Percentiles rank a stretch among this genome's conserved stretches.
phyloP scores from a whole-genome alignment of 2,797 vertebrate genomes.

The Muraenolepis orangiensis region DNA sequence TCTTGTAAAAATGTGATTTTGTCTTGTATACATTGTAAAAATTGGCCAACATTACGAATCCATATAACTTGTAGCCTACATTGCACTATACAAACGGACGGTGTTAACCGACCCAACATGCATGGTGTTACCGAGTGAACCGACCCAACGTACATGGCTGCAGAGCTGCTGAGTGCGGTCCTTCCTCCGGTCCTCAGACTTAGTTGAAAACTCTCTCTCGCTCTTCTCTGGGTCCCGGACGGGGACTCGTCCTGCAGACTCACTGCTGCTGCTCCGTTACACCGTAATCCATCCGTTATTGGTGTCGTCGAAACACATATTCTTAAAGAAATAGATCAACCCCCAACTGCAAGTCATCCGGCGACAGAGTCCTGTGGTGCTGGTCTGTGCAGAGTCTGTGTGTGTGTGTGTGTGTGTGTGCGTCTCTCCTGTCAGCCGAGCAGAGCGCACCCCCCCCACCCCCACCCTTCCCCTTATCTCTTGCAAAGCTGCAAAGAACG shows the following conservation, averaged over 20 bases:
- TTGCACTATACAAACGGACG: background rate
- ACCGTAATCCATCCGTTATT: background rate
- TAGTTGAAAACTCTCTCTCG: slow-evolving; percentile 4
- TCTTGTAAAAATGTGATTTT: background rate
- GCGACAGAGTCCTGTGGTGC: background rate
- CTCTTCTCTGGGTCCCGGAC: no score
- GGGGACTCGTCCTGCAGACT: background rate
- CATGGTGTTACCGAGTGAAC: slow-evolving; percentile 25
- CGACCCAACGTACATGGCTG: slow-evolving; percentile 31
- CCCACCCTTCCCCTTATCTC: background rate
- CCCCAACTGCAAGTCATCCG: background rate
- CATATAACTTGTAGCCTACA: background rate
- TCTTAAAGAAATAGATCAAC: background rate
- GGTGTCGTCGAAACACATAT: background rate
- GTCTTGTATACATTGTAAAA: background rate
- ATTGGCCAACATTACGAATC: background rate
- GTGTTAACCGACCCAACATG: slow-evolving; percentile 18
- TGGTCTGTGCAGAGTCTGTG: no score
- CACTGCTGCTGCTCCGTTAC: background rate
- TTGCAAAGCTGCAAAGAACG: background rate
- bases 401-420: no score
- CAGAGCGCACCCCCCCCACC: background rate
- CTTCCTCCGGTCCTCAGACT: slow-evolving; percentile 6
- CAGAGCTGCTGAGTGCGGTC: slow-evolving; percentile 15
- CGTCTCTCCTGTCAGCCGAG: background rate